Conservation (phyloP, 2,113 vertebrate genomes). For the Pluvialis apricaria region DNA sequence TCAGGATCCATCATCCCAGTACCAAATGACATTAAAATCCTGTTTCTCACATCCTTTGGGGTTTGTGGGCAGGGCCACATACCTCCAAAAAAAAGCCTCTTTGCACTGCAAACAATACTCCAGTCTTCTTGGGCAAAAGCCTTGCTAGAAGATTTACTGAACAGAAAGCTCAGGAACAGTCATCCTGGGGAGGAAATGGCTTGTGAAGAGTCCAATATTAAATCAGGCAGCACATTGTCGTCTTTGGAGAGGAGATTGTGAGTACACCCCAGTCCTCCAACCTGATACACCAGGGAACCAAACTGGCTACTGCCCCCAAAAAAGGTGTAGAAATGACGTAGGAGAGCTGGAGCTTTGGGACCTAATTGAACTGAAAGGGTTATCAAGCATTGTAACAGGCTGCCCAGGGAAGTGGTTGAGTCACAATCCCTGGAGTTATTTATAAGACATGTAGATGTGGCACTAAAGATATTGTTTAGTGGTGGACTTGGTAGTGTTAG, state of each 20-base stretch:
- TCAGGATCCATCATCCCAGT: background rate
- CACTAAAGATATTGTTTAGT: background rate
- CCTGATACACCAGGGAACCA: background rate
- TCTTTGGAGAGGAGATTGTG: background rate
- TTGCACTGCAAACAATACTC: background rate
- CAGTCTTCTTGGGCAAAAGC: background rate
- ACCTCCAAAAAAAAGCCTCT: background rate
- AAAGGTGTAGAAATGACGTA: background rate
- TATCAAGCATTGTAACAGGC: background rate
- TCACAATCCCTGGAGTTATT: background rate
- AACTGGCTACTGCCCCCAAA: fast-evolving
- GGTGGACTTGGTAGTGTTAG: background rate
- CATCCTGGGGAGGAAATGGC: background rate
- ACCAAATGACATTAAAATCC: background rate
- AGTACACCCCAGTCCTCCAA: background rate
- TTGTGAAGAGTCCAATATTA: background rate
- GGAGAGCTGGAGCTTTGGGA: background rate
- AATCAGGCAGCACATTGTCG: background rate
- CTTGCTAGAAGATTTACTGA: background rate
- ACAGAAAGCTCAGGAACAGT: background rate
- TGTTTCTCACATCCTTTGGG: background rate
- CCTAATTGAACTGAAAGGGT: fast-evolving
- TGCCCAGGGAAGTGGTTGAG: background rate
- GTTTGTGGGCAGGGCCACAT: no score
- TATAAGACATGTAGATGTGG: background rate